Evolutionary conservation across 2,888 invertebrate species (phyloP).

Genomic region (Gandaritis pyraliata): DNA sequence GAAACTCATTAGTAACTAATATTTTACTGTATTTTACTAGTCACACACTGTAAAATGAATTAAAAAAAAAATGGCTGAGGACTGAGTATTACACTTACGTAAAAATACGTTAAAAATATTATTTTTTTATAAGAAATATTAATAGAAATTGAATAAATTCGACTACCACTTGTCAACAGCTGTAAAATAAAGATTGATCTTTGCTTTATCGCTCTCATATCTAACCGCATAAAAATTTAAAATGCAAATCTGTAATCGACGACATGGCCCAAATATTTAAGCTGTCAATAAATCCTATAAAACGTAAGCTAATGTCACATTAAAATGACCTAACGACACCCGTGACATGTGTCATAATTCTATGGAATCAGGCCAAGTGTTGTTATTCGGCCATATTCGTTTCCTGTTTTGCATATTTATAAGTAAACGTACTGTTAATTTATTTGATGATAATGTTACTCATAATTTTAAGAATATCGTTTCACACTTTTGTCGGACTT

Average conservation of each 20-base stretch:
- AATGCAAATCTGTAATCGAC: constrained; percentile 35
- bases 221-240: constrained; percentile 21
- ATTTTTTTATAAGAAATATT: no score
- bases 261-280: constrained; percentile 36
- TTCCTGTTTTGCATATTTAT: constrained; percentile 32
- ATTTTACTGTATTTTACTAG: not conserved
- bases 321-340: constrained; percentile 35
- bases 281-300: constrained; percentile 38
- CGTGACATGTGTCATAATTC: constrained; percentile 41
- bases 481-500: not conserved
- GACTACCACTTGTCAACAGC: constrained; percentile 6
- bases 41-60: not conserved
- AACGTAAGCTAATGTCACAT: constrained; percentile 38
- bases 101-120: not conserved
- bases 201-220: constrained; percentile 12
- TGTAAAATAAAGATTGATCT: constrained; percentile 17
- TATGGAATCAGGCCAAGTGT: constrained; percentile 28
- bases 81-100: no score
- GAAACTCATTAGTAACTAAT: not conserved
- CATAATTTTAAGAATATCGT: constrained; percentile 19
- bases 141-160: not conserved
- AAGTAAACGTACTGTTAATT: constrained; percentile 25
- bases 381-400: constrained; percentile 26
- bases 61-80: not conserved
- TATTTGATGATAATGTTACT: constrained; percentile 22